phyloP scores from a whole-genome alignment of 30 jellyfish, hydroid and myxozoan species.

The Turritopsis rubra region DNA sequence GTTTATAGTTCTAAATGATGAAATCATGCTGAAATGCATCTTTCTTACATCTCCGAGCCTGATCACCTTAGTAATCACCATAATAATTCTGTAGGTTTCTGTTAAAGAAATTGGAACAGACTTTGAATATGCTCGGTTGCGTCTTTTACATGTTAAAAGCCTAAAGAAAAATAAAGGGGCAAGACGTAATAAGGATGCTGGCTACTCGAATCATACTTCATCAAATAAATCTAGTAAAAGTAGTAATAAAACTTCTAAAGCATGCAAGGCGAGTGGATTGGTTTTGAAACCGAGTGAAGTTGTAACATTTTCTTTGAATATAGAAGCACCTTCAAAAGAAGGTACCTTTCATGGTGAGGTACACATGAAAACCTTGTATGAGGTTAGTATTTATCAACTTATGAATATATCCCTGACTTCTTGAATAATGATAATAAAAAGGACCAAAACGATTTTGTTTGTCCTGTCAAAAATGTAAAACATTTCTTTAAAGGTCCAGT shows the following conservation, averaged over 20 bases:
- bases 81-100: slow-evolving; percentile 51
- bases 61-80: too few relatives aligned
- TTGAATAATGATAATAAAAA: too few relatives aligned
- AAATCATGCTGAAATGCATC: too few relatives aligned
- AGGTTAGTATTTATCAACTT: slow-evolving; percentile 38
- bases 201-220: slow-evolving; percentile 34
- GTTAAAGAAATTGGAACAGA: slow-evolving; percentile 71
- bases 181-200: slow-evolving; percentile 47
- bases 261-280: background rate
- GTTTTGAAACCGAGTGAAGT: slow-evolving; percentile 70
- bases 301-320: slow-evolving; percentile 73
- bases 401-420: too few relatives aligned
- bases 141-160: slow-evolving; percentile 64
- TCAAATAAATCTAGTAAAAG: slow-evolving; percentile 12
- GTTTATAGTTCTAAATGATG: too few relatives aligned
- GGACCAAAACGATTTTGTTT: too few relatives aligned
- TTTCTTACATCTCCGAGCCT: too few relatives aligned
- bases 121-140: slow-evolving; percentile 82
- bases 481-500: too few relatives aligned
- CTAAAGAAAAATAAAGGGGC: slow-evolving; percentile 43
- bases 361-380: slow-evolving; percentile 53
- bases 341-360: slow-evolving; percentile 79
- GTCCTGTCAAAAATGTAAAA: background rate
- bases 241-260: background rate
- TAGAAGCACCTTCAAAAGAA: slow-evolving; percentile 61